Evolutionary conservation across 2,797 vertebrate species (phyloP).

Genomic region (Xenopus petersii): DNA sequence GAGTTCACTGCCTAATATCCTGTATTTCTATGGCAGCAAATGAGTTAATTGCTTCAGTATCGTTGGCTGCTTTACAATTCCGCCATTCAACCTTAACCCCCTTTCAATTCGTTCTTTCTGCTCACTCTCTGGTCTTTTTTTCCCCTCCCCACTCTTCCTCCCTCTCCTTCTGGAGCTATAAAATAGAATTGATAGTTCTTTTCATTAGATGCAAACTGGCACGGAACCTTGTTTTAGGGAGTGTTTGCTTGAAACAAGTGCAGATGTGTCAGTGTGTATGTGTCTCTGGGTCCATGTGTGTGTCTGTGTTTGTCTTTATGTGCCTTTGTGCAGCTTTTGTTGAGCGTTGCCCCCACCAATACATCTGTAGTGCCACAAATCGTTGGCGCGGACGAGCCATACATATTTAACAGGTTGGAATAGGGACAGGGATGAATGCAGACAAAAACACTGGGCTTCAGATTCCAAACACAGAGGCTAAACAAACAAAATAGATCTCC

Average conservation of each 20-base stretch:
- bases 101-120: conserved; percentile 21
- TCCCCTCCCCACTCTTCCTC: background rate
- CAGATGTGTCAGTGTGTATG: background rate
- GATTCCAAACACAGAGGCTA: background rate
- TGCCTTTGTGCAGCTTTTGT: background rate
- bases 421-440: conserved; percentile 42
- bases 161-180: conserved; percentile 3
- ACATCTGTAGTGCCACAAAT: conserved; percentile 43
- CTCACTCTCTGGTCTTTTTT: background rate
- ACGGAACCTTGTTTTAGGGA: background rate
- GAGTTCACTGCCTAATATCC: background rate
- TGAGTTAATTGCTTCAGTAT: conserved; percentile 12
- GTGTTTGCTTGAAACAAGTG: background rate
- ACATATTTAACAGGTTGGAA: conserved; percentile 53
- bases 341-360: conserved; percentile 39
- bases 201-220: conserved; percentile 21
- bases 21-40: conserved; percentile 2
- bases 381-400: conserved; percentile 41
- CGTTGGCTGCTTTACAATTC: conserved; percentile 6
- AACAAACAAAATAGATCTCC: too few relatives aligned
- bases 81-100: conserved; percentile 1
- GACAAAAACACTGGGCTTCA: conserved; percentile 24
- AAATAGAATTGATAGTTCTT: conserved; percentile 18
- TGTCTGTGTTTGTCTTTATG: background rate
- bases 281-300: background rate